A percentile compares a stretch with the other conserved stretches of the same genome.
phyloP scores from a whole-genome alignment of 2,888 invertebrate species.

The Ophioninae sp. region DNA sequence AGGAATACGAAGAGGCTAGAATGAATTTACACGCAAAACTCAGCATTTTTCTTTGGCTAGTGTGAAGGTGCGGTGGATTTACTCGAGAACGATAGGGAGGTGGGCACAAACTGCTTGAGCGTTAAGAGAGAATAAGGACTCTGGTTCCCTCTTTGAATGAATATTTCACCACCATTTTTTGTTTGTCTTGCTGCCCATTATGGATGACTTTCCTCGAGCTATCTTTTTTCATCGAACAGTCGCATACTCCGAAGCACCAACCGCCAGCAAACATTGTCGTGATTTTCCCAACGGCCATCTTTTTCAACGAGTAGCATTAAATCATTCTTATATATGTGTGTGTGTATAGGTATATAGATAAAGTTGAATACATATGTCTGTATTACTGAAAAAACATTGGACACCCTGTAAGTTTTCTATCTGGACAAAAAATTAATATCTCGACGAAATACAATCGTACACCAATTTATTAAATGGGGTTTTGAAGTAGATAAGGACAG shows the following conservation, averaged over 20 bases:
- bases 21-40: constrained; percentile 59
- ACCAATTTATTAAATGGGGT: too few relatives aligned
- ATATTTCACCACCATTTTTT: constrained; percentile 18
- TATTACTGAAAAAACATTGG: too few relatives aligned
- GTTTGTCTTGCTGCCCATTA: not conserved
- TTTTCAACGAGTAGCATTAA: not conserved
- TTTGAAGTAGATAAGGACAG: too few relatives aligned
- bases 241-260: not conserved
- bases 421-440: too few relatives aligned
- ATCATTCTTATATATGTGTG: not conserved
- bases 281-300: not conserved
- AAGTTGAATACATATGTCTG: too few relatives aligned
- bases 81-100: constrained; percentile 15
- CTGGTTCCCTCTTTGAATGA: constrained; percentile 34
- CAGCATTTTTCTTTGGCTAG: constrained; percentile 54
- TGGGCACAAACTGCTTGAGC: constrained; percentile 35
- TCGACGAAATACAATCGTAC: too few relatives aligned
- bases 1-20: constrained; percentile 30
- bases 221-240: not conserved
- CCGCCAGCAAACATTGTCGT: not conserved
- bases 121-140: constrained; percentile 48
- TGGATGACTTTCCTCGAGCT: not conserved
- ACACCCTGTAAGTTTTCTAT: too few relatives aligned
- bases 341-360: too few relatives aligned
- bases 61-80: constrained; percentile 33